Conservation (phyloP, 2,113 vertebrate species). For the Erpornis zantholeuca region DNA sequence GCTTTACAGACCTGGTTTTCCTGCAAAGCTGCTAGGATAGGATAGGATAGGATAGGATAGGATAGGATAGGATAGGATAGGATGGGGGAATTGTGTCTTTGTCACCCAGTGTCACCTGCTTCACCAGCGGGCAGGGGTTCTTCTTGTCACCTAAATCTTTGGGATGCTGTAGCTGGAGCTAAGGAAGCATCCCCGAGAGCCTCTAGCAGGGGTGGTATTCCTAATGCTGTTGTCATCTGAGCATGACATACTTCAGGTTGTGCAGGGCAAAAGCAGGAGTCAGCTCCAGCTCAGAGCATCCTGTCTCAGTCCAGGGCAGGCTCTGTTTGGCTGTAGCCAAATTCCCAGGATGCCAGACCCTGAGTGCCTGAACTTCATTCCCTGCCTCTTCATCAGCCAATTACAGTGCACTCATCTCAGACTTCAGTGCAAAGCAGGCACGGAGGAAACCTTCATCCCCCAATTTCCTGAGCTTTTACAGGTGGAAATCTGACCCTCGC, state of each 20-base stretch:
- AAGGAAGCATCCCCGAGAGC: neutral
- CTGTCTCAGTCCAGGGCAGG: accelerated
- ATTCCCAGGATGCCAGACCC: neutral
- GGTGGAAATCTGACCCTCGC: neutral
- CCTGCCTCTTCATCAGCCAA: neutral
- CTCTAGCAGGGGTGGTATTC: neutral
- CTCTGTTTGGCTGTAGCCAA: neutral
- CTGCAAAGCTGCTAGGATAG: neutral
- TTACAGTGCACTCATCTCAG: neutral
- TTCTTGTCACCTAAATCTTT: neutral
- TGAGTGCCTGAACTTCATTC: accelerated
- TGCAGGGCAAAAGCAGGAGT: neutral
- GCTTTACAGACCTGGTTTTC: accelerated
- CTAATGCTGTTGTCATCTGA: neutral
- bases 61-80: neutral
- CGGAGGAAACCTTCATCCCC: neutral
- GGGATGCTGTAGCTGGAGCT: neutral
- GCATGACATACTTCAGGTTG: neutral
- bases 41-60: neutral
- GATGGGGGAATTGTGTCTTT: accelerated
- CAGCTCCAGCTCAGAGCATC: neutral
- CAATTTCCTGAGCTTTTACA: neutral
- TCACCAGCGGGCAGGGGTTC: accelerated
- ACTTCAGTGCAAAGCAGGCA: neutral
- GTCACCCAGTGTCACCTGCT: neutral